These are phyloP conservation scores for Psittacula cyanocephala DNA, from an alignment of 2,113 vertebrate species.

Conservation along the genomic window DNA sequence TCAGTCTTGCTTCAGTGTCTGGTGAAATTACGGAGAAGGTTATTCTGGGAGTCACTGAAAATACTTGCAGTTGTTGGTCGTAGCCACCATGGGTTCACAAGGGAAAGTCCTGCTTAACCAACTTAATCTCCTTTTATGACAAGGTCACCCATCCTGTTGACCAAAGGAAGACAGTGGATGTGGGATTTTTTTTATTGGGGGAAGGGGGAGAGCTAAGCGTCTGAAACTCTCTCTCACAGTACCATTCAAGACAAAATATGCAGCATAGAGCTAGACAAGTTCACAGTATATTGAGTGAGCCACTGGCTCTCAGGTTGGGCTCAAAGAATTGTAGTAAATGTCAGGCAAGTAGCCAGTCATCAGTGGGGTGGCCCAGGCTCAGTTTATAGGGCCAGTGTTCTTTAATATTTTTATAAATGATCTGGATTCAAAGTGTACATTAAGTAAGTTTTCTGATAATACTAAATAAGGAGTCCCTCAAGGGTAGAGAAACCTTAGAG, in stretches of 20 bases:
- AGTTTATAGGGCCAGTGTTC: background rate
- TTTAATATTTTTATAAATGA: background rate
- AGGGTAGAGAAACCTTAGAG: background rate
- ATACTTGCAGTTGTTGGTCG: background rate
- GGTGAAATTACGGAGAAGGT: background rate
- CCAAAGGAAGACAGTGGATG: background rate
- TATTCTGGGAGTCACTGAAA: background rate
- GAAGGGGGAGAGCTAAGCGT: background rate
- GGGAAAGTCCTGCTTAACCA: background rate
- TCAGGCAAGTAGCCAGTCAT: background rate
- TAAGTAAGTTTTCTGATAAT: background rate
- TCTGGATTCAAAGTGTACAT: fast-evolving
- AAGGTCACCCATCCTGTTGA: background rate
- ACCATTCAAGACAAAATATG: background rate
- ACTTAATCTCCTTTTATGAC: background rate
- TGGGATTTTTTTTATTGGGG: background rate
- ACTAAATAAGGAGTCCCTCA: background rate
- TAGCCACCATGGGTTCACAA: fast-evolving
- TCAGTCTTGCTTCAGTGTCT: background rate
- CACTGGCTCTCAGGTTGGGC: fast-evolving
- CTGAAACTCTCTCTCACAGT: background rate
- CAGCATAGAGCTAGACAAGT: background rate
- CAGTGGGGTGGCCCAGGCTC: background rate
- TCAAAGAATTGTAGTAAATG: background rate
- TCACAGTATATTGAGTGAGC: fast-evolving